Evolutionary conservation across 1,140 invertebrate genomes (phyloP).

Genomic region (Cylas formicarius): DNA sequence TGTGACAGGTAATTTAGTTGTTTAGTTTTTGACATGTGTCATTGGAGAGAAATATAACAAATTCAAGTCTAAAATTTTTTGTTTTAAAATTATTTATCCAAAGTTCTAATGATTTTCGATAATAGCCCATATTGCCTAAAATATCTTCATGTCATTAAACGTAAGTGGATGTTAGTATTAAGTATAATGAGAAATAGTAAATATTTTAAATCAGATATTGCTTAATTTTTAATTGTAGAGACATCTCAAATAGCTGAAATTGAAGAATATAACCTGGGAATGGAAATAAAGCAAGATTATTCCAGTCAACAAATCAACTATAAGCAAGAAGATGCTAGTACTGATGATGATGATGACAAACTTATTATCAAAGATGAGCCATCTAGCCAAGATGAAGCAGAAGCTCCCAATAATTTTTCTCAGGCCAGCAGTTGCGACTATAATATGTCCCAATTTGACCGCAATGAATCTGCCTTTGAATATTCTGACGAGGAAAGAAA

Average conservation of each 20-base stretch:
- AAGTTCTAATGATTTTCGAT: too few relatives aligned
- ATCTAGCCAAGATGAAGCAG: constrained; percentile 31
- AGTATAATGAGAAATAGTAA: too few relatives aligned
- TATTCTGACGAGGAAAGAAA: constrained; percentile 44
- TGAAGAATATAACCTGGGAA: too few relatives aligned
- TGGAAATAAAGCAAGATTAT: too few relatives aligned
- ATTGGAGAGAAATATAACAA: not conserved
- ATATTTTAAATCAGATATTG: too few relatives aligned
- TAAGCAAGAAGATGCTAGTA: constrained; percentile 25
- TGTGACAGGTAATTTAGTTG: constrained; percentile 4
- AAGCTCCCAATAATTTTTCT: constrained; percentile 25
- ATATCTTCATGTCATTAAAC: too few relatives aligned
- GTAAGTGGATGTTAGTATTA: too few relatives aligned
- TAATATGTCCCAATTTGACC: constrained; percentile 55
- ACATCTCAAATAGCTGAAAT: too few relatives aligned
- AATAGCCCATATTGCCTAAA: too few relatives aligned
- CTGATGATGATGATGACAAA: constrained; percentile 38
- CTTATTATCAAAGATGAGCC: constrained; percentile 37
- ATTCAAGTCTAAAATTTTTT: constrained; percentile 1
- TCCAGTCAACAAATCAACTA: too few relatives aligned
- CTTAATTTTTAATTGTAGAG: too few relatives aligned
- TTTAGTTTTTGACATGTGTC: not conserved
- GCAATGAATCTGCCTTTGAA: constrained; percentile 42
- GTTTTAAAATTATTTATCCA: not conserved
- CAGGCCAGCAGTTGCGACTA: constrained; percentile 57